These are phyloP conservation scores for Pelecanus crispus DNA, from an alignment of 2,113 vertebrate genomes.

Conservation along the genomic window DNA sequence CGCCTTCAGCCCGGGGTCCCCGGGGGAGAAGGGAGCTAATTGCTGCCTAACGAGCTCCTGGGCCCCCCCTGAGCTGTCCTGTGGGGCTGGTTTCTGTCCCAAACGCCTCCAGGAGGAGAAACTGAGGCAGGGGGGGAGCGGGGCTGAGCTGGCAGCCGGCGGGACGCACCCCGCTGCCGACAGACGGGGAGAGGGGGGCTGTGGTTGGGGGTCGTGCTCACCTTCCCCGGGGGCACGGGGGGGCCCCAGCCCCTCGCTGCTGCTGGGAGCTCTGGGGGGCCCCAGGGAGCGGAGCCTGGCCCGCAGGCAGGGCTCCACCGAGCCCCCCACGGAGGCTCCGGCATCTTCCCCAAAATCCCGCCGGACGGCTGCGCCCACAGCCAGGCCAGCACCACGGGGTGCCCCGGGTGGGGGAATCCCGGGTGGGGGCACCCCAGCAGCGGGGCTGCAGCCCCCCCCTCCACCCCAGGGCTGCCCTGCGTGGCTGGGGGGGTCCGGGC, in stretches of 20 bases:
- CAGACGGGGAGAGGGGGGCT: neutral
- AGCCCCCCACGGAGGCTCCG: neutral
- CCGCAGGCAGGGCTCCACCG: neutral
- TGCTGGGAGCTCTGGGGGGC: neutral
- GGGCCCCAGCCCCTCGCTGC: neutral
- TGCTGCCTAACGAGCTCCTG: neutral
- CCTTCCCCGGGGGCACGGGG: neutral
- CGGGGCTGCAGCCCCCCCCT: neutral
- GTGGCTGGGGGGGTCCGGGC: too few relatives aligned
- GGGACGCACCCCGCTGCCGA: neutral
- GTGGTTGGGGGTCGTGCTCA: fast-evolving
- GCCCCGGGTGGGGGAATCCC: neutral
- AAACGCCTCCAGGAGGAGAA: neutral
- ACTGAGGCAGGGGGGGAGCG: neutral
- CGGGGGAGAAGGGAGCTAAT: neutral
- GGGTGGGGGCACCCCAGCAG: neutral
- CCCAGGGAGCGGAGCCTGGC: neutral
- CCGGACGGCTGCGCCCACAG: neutral
- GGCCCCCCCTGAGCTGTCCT: neutral
- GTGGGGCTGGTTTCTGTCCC: neutral
- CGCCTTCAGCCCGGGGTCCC: neutral
- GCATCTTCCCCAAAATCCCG: neutral
- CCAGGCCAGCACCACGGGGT: neutral
- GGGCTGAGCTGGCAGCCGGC: neutral
- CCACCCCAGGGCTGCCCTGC: neutral